Percentiles rank a stretch among this genome's conserved stretches.
phyloP scores from a whole-genome alignment of 2,113 vertebrate species.

The Misgurnus mizolepis region DNA sequence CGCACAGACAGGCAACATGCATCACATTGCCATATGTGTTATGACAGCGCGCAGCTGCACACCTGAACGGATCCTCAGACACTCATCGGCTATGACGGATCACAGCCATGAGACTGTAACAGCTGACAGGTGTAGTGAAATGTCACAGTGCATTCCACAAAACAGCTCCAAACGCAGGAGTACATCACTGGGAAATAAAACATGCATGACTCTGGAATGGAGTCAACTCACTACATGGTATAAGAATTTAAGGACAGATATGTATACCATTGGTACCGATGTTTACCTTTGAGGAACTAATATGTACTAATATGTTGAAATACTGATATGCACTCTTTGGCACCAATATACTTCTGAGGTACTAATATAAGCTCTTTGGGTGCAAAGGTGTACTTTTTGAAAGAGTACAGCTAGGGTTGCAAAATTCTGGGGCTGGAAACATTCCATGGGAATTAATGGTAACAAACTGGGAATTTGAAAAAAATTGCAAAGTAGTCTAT shows the following conservation, averaged over 20 bases:
- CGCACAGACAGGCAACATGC: background rate
- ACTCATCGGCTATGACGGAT: background rate
- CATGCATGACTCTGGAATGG: background rate
- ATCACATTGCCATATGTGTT: background rate
- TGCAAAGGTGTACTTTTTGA: no score
- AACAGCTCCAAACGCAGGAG: background rate
- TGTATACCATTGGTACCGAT: no score
- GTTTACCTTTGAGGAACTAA: no score
- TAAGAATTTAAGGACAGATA: background rate
- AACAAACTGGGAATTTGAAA: no score
- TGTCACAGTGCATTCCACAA: slow-evolving; percentile 3
- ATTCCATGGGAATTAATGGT: no score
- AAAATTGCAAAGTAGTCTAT: no score
- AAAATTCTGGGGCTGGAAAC: no score
- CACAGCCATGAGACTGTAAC: background rate
- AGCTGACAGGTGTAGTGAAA: slow-evolving; percentile 6
- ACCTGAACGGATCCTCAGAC: slow-evolving; percentile 2
- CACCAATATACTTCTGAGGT: no score
- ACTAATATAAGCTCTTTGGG: no score
- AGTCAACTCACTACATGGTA: background rate
- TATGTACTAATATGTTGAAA: no score
- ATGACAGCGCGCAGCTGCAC: background rate
- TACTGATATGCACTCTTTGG: no score
- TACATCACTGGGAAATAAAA: background rate
- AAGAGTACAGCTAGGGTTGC: no score